Evolutionary conservation across 2,888 invertebrate genomes (phyloP), one percentile per base, ranked within the genome.

Genomic region (Galerucella calmariensis): DNA sequence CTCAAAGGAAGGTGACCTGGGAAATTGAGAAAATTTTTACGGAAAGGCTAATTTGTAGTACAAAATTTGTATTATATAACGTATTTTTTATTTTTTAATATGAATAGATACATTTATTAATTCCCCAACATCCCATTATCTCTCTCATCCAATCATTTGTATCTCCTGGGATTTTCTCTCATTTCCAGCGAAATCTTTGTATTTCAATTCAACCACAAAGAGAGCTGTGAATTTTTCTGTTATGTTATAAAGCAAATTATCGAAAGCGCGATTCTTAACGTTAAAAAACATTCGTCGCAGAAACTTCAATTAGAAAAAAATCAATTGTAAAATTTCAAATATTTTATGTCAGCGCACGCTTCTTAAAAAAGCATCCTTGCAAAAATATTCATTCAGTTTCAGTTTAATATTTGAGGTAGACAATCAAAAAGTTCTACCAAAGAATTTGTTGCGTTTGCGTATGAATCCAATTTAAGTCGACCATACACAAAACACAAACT

Each of bases 401-500:
- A 35, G 35, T 35, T 35, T 35, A 9, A 41, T 41, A 24, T 41
- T 35, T n/a, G 9, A 62, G 9, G 20, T 20, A 56, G 16, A 56
- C 20, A 20, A 20, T 16, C 10, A 20, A 3, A 3, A 56, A 16
- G 56, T 56, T 56, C 56, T 20, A 56, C 11, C 20, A 56, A 56
- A 56, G 3, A 41, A 16, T 56, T 56, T 16, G 56, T 56, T 56
- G 16, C 16, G 56, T 56, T 56, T 56, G 56, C 56, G 56, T 56
- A 56, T 56, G 56, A 20, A 56, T 56, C 56, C 56, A 56, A 56
- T 56, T 56, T 56, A 56, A 56, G 16, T 56, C 56, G 56, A 56
- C 20, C 56, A 56, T 56, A 56, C 56, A 3, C 20, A 9, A 56
- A 10, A 9, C 20, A 56, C 20, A 56, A 56, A 56, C 56, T 56